Conservation (phyloP, 2,888 invertebrate genomes). For the Bhutanitis thaidina region DNA sequence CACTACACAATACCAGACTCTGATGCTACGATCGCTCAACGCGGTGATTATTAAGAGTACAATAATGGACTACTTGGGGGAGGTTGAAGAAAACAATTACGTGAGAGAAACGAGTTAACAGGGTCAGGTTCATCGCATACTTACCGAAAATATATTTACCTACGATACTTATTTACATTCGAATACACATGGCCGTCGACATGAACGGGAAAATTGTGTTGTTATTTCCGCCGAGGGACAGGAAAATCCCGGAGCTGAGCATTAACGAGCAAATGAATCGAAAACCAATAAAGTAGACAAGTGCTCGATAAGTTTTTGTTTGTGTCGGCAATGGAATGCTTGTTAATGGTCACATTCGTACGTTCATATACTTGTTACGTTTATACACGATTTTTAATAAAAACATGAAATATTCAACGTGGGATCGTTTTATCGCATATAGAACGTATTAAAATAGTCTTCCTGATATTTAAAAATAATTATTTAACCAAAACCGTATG, state of each 20-base stretch:
- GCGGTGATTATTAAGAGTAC: no score
- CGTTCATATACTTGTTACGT: no score
- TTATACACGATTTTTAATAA: no score
- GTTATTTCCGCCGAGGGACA: conserved; percentile 3
- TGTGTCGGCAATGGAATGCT: neutral
- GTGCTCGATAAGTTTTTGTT: neutral
- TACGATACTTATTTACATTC: neutral
- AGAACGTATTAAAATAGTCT: no score
- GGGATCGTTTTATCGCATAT: no score
- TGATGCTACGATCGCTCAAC: no score
- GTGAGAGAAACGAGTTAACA: neutral
- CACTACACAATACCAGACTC: no score
- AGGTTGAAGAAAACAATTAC: no score
- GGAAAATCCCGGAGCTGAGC: neutral
- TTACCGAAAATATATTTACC: neutral
- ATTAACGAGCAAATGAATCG: neutral
- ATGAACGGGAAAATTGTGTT: conserved; percentile 8
- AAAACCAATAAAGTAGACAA: neutral
- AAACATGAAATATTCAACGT: no score
- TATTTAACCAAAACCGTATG: no score
- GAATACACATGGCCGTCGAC: neutral
- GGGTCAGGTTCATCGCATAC: neutral
- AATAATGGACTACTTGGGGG: no score
- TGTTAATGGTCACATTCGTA: neutral
- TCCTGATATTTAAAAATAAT: no score